A percentile compares a stretch with the other conserved stretches of the same genome.
phyloP scores from a whole-genome alignment of 1,140 invertebrate genomes.

The Trichoplusia ni region DNA sequence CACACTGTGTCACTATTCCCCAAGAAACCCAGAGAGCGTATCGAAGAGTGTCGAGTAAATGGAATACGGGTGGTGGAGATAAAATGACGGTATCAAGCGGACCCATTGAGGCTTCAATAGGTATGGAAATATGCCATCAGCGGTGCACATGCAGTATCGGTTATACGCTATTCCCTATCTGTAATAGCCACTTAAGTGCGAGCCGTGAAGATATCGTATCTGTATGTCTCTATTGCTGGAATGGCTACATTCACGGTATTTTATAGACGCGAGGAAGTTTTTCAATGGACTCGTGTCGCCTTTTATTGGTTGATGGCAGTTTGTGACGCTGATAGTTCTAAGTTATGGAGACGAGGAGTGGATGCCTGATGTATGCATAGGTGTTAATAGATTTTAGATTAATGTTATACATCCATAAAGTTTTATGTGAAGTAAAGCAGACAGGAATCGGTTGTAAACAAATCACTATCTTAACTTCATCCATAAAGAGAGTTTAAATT shows the following conservation, averaged over 20 bases:
- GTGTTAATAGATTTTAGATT: too few relatives aligned
- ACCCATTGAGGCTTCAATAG: slow-evolving; percentile 40
- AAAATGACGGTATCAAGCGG: slow-evolving; percentile 34
- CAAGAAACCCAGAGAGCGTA: background rate
- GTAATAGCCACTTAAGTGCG: slow-evolving; percentile 44
- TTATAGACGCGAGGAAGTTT: slow-evolving; percentile 25
- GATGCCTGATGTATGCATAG: background rate
- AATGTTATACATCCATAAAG: too few relatives aligned
- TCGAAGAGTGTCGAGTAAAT: slow-evolving; percentile 3
- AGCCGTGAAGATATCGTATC: slow-evolving; percentile 46
- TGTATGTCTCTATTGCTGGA: slow-evolving; percentile 38
- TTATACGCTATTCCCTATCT: slow-evolving; percentile 50
- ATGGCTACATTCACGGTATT: slow-evolving; percentile 20
- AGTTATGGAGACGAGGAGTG: background rate
- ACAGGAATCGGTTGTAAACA: too few relatives aligned
- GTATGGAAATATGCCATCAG: slow-evolving; percentile 44
- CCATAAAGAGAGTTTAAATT: too few relatives aligned
- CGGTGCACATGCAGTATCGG: slow-evolving; percentile 38
- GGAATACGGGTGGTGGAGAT: slow-evolving; percentile 27
- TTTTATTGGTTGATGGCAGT: slow-evolving; percentile 16
- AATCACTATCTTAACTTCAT: too few relatives aligned
- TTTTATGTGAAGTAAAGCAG: too few relatives aligned
- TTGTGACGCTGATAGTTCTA: background rate
- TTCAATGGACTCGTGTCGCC: slow-evolving; percentile 10
- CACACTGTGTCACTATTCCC: background rate